These are phyloP conservation scores for Cheilosia urbana DNA, from an alignment of 2,888 invertebrate genomes.

Conservation along the genomic window DNA sequence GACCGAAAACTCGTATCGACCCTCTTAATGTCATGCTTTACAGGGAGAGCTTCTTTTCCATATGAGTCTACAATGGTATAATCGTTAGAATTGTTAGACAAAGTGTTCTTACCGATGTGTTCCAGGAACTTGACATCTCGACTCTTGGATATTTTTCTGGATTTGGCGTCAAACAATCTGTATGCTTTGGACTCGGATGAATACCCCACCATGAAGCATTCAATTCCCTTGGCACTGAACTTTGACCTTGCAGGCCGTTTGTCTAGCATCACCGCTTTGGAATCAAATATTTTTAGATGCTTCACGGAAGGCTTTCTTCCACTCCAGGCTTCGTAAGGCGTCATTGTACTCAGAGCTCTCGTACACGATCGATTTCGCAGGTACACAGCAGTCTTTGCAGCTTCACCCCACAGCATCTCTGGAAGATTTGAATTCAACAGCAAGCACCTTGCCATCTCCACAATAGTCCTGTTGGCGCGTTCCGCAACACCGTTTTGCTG, in stretches of 20 bases:
- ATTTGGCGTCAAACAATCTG: conserved; percentile 16
- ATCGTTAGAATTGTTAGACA: conserved; percentile 13
- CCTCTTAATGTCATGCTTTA: neutral
- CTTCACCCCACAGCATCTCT: too few relatives aligned
- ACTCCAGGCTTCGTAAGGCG: too few relatives aligned
- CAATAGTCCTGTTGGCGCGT: too few relatives aligned
- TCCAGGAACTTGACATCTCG: conserved; percentile 24
- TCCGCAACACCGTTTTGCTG: too few relatives aligned
- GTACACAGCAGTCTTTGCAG: too few relatives aligned
- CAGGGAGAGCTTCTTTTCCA: conserved; percentile 5
- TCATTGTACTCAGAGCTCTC: too few relatives aligned
- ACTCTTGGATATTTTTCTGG: conserved; percentile 10
- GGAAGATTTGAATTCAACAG: too few relatives aligned
- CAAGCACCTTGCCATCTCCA: too few relatives aligned
- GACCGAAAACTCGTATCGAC: conserved; percentile 2
- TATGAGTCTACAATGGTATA: neutral
- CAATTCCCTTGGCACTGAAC: conserved; percentile 1
- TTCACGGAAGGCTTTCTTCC: too few relatives aligned
- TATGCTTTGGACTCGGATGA: conserved; percentile 11
- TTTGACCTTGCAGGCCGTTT: conserved; percentile 3
- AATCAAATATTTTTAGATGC: too few relatives aligned
- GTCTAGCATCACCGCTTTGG: conserved; percentile 9
- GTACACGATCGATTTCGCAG: too few relatives aligned
- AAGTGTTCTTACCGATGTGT: neutral
- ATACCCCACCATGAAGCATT: conserved; percentile 11